phyloP scores from a whole-genome alignment of 2,888 invertebrate genomes.

The Orchesellides sinensis region DNA sequence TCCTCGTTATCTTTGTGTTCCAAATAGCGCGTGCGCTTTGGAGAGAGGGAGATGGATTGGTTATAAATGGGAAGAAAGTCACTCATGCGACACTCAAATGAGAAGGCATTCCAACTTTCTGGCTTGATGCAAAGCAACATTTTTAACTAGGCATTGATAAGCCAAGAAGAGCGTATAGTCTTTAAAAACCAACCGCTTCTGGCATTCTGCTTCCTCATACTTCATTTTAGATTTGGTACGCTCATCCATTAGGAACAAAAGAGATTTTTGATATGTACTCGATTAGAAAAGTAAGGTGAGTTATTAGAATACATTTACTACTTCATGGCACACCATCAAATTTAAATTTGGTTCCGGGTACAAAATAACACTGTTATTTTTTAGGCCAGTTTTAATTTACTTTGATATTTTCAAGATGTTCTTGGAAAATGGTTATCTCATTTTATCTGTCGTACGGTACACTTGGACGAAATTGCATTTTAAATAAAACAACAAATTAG shows the following conservation, averaged over 20 bases:
- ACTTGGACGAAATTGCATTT: background rate
- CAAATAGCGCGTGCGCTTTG: too few relatives aligned
- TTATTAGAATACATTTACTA: background rate
- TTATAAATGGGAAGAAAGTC: too few relatives aligned
- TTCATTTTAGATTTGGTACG: constrained; percentile 44
- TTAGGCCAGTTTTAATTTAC: too few relatives aligned
- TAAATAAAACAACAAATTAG: constrained; percentile 50
- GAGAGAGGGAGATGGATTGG: too few relatives aligned
- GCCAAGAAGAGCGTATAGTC: too few relatives aligned
- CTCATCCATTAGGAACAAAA: constrained; percentile 13
- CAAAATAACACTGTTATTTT: background rate
- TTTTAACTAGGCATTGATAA: background rate
- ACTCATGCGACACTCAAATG: background rate
- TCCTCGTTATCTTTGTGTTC: too few relatives aligned
- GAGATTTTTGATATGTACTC: background rate
- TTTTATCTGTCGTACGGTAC: constrained; percentile 1
- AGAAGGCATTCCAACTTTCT: too few relatives aligned
- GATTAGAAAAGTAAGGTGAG: background rate
- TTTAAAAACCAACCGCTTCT: background rate
- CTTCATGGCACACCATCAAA: background rate
- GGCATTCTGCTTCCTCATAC: constrained; percentile 31
- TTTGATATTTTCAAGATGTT: constrained; percentile 1
- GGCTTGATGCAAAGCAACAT: background rate
- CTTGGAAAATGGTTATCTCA: constrained; percentile 25
- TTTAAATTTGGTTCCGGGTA: too few relatives aligned